phyloP scores from a whole-genome alignment of 2,113 vertebrate species.

The Cairina moschata region DNA sequence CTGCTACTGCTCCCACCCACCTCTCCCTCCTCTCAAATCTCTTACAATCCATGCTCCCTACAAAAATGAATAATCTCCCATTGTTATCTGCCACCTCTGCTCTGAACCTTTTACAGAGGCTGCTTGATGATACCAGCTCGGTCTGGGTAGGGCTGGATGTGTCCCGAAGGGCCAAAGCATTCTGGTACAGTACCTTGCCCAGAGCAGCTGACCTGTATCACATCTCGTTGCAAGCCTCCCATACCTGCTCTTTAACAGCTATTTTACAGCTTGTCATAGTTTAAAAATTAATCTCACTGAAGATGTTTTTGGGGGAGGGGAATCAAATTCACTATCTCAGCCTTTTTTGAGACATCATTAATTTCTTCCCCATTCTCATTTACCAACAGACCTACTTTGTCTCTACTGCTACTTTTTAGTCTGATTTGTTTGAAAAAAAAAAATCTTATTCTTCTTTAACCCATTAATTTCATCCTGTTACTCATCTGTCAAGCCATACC shows the following conservation, averaged over 20 bases:
- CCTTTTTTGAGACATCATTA: slow-evolving; percentile 18
- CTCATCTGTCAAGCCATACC: slow-evolving; percentile 12
- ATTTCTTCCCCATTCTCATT: slow-evolving; percentile 34
- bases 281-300: not conserved
- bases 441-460: slow-evolving; percentile 44
- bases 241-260: not conserved
- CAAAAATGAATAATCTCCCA: not conserved
- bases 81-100: not conserved
- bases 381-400: slow-evolving; percentile 49
- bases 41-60: not conserved
- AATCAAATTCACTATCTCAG: not conserved
- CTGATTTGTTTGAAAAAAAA: slow-evolving; percentile 19
- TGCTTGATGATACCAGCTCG: not conserved
- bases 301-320: not conserved
- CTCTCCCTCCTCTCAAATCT: not conserved
- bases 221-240: not conserved
- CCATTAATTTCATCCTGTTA: slow-evolving; percentile 48
- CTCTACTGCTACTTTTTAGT: slow-evolving; percentile 14
- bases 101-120: not conserved
- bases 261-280: not conserved
- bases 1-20: not conserved
- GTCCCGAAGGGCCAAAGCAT: not conserved
- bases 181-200: not conserved
- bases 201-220: not conserved
- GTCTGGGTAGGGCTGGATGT: not conserved